A percentile compares a stretch with the other conserved stretches of the same genome.
Conservation (phyloP, 2,797 vertebrate genomes). For the Eospalax fontanierii region DNA sequence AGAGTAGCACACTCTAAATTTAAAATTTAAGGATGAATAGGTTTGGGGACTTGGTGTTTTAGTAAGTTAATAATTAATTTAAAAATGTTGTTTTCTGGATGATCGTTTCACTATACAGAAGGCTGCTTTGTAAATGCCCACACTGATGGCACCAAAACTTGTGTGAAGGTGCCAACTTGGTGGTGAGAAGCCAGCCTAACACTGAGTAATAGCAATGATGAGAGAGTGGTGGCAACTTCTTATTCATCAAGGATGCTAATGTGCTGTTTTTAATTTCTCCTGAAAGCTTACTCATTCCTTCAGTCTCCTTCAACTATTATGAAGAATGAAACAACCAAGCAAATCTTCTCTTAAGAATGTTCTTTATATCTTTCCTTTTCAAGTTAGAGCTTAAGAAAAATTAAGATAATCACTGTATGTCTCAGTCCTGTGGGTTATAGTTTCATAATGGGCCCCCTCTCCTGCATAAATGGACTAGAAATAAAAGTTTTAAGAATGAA, state of each 20-base stretch:
- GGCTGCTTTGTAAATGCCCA: neutral
- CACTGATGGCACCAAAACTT: neutral
- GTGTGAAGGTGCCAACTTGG: neutral
- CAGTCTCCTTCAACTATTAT: neutral
- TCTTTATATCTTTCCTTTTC: constrained; percentile 9
- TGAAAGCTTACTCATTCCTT: neutral
- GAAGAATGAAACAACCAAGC: neutral
- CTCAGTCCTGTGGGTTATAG: neutral
- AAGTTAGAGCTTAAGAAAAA: neutral
- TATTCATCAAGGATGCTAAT: neutral
- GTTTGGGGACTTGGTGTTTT: constrained; percentile 13
- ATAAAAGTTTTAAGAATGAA: neutral
- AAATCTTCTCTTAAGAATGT: constrained; percentile 51
- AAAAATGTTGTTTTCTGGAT: constrained; percentile 2
- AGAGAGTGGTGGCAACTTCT: neutral
- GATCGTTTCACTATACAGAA: constrained; percentile 34
- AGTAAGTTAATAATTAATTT: constrained; percentile 10
- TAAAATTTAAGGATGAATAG: constrained; percentile 21
- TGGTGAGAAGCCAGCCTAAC: neutral
- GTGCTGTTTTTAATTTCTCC: neutral
- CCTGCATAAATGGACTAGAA: neutral
- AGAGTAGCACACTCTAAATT: constrained; percentile 18
- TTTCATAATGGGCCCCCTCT: neutral
- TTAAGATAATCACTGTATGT: neutral
- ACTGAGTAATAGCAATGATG: constrained; percentile 10